These are phyloP conservation scores for Sphaerophoria taeniata DNA, from an alignment of 2,888 invertebrate genomes.

Conservation along the genomic window DNA sequence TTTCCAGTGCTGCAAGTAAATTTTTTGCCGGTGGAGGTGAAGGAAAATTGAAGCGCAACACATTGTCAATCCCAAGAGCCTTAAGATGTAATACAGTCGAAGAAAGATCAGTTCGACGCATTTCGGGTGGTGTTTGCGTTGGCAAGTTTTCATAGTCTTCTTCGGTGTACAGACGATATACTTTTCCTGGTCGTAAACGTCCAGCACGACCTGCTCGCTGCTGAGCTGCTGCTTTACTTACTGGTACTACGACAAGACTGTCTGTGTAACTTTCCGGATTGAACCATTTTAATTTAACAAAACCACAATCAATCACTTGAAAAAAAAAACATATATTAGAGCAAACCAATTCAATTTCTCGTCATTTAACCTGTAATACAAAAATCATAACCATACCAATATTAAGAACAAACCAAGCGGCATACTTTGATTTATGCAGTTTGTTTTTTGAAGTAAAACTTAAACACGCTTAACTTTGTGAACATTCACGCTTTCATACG, in stretches of 20 bases:
- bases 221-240: slow-evolving; percentile 94
- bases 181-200: slow-evolving; percentile 91
- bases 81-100: slow-evolving; percentile 94
- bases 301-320: slow-evolving; percentile 96
- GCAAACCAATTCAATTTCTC: not conserved
- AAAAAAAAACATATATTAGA: too few species aligned
- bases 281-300: slow-evolving; percentile 96
- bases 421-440: too few species aligned
- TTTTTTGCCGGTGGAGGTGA: slow-evolving; percentile 96
- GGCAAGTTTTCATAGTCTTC: slow-evolving; percentile 88
- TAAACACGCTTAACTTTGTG: too few species aligned
- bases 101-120: slow-evolving; percentile 94
- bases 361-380: too few species aligned
- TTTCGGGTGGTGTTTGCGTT: slow-evolving; percentile 93
- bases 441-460: too few species aligned
- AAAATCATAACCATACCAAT: too few species aligned
- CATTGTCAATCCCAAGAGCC: slow-evolving; percentile 96
- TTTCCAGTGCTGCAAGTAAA: slow-evolving; percentile 92
- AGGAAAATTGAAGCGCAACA: slow-evolving; percentile 95
- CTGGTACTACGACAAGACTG: slow-evolving; percentile 90
- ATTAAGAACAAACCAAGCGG: too few species aligned
- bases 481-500: too few species aligned
- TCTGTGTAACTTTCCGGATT: slow-evolving; percentile 93
- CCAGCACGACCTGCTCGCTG: slow-evolving; percentile 98
- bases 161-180: slow-evolving; percentile 93